Base-by-base conservation (phyloP, 2,797 vertebrate genomes). In the Pantherophis vulpinus region DNA sequence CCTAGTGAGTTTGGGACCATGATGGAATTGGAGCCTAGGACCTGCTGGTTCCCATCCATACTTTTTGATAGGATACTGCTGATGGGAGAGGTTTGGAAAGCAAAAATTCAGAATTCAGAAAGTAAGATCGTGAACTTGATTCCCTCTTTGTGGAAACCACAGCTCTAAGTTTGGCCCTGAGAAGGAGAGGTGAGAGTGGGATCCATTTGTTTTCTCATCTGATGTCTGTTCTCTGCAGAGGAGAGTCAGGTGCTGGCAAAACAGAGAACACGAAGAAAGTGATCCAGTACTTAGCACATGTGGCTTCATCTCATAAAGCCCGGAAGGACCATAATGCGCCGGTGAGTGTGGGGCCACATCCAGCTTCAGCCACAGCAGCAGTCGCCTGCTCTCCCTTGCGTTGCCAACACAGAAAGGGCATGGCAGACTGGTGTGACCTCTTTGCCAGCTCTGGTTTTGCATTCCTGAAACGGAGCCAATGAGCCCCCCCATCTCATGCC, bases 221-320 rank as follows among this genome's bases (percentile, higher is more conserved):
- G 42, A 27, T 51, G 25, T 3, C 0, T 79, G 89, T 18, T 83
- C 86, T 87, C 74, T 54, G 29, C 96, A 99, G 99, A 16, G 99
- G 99, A 3, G 99, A 99, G 95, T 99, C 99, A 0, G 99, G 99
- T 91, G 99, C 99, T 1, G 99, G 99, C 54, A 99, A 99, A 97
- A 99, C 99, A 0, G 99, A 99, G 95, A 99, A 99, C 98, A 99
- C 99, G 8, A 99, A 99, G 97, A 99, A 99, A 96, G 99, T 99
- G 91, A 99, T 99, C 97, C 99, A 99, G 98, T 99, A 99, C 96
- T 97, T 99, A 91, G 99, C 99, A 93, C 98, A 99, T 0, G 99
- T 99, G 47, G 99, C 99, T 0, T 99, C 99, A 0, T 99, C 99
- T 0, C 99, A 99, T 32, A 99, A 99, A 96, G 96, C 96, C 97